Evolutionary conservation across 2,113 vertebrate species (phyloP).

Genomic region (Chinchilla lanigera): DNA sequence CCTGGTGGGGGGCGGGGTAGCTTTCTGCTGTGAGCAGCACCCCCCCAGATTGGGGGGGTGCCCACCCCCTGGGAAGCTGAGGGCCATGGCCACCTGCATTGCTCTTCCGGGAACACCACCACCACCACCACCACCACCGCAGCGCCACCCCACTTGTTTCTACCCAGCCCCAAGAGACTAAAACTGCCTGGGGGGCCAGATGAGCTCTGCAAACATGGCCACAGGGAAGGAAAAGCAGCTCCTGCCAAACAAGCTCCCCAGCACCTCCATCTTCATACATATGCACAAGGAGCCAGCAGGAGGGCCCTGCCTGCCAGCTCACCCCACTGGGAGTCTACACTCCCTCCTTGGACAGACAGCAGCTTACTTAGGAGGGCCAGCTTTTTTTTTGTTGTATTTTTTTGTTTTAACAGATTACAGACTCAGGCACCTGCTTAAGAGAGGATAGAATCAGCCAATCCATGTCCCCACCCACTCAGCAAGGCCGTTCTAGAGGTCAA

Average conservation of each 20-base stretch:
- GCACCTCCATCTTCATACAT: not conserved
- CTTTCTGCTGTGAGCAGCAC: not conserved
- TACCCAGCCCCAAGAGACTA: not conserved
- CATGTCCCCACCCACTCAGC: not conserved
- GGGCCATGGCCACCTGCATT: not conserved
- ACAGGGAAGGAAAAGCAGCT: not conserved
- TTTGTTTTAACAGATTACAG: not conserved
- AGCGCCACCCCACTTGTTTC: not conserved
- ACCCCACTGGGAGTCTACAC: not conserved
- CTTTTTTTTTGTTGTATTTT: not conserved
- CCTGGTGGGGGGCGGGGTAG: not conserved
- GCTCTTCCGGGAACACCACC: too few species aligned
- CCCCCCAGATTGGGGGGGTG: not conserved
- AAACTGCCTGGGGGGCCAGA: not conserved
- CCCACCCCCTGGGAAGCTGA: not conserved
- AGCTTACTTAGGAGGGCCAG: not conserved
- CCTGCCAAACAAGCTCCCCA: not conserved
- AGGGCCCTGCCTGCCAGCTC: not conserved
- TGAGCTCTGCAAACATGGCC: not conserved
- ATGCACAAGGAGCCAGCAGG: not conserved
- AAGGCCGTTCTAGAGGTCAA: not conserved
- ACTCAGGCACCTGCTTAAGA: not conserved
- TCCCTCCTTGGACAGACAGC: not conserved
- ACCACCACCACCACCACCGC: too few species aligned
- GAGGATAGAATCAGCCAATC: not conserved